Base-by-base conservation (phyloP, 2,113 vertebrate genomes). In the Gymnorhina tibicen region DNA sequence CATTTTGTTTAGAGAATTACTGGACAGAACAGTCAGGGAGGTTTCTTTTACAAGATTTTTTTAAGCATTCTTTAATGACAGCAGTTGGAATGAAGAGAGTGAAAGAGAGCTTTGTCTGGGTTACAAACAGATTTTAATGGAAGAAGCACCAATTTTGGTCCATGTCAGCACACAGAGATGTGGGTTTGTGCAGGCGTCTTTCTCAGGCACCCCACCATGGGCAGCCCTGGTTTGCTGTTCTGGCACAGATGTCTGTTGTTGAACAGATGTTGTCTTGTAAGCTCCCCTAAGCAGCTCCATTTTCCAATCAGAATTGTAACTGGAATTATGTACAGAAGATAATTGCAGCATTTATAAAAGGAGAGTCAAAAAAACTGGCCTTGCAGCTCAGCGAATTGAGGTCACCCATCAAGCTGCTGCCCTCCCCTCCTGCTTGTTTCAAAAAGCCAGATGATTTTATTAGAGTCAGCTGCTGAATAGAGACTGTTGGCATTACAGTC, bases 241-340 rank as follows among this genome's bases (percentile, higher is more conserved):
- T 96, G 94, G 89, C 92, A 95, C 85, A 91, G 82, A 91, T 89
- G 91, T 82, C 95, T 70, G 79, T 93, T 95, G 68, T 91, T 90
- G 92, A 97, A 97, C 97, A 97, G 97, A 97, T 97, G 97, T 95
- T 32, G 7, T 76, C 94, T 95, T 96, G 96, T 96, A 97, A 97
- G 95, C 93, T 92, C 33, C 82, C 75, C 52, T 97, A 97, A 97
- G 96, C 96, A 97, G 97, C 96, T 97, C 97, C 94, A 87, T 97
- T 97, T 97, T 96, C 95, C 96, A 97, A 95, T 97, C 96, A 97
- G 95, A 97, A 97, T 95, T 97, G 95, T 94, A 94, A 97, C 86
- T 74, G 94, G 95, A 96, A 97, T 97, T 94, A 97, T 96, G 93
- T 93, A 89, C 68, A 85, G 93, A 87, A 97, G 87, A 97, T 95